A percentile compares a stretch with the other conserved stretches of the same genome.
Conservation (phyloP, 1,140 invertebrate genomes). For the Bombus picipes region DNA sequence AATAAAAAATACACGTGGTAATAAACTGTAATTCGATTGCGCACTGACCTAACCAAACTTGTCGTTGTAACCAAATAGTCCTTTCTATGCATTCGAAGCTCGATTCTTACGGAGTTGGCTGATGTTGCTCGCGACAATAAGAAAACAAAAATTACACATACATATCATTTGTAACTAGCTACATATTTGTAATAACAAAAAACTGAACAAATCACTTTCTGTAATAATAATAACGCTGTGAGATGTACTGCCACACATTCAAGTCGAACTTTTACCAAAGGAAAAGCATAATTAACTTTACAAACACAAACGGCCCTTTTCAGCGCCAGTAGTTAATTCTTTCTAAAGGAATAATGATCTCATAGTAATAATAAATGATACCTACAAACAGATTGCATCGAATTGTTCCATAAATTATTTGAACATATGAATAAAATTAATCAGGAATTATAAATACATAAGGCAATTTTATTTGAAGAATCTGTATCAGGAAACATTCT, state of each 20-base stretch:
- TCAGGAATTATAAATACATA: background rate
- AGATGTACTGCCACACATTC: constrained; percentile 85
- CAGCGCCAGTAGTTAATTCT: constrained; percentile 31
- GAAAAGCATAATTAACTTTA: constrained; percentile 47
- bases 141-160: constrained; percentile 55
- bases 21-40: too few species aligned
- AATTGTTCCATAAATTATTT: too few species aligned
- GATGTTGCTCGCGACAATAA: constrained; percentile 50
- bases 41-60: too few species aligned
- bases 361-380: background rate
- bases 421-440: background rate
- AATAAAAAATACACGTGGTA: too few species aligned
- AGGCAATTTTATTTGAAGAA: background rate
- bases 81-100: too few species aligned
- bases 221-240: constrained; percentile 85
- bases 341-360: background rate
- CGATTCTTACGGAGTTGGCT: constrained; percentile 39
- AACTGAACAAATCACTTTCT: constrained; percentile 47
- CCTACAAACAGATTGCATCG: too few species aligned
- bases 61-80: too few species aligned
- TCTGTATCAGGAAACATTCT: background rate
- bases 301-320: constrained; percentile 49
- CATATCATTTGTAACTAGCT: constrained; percentile 47
- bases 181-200: constrained; percentile 48
- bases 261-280: constrained; percentile 52